Base-by-base conservation (phyloP, 2,113 vertebrate species). In the Myotis davidii region DNA sequence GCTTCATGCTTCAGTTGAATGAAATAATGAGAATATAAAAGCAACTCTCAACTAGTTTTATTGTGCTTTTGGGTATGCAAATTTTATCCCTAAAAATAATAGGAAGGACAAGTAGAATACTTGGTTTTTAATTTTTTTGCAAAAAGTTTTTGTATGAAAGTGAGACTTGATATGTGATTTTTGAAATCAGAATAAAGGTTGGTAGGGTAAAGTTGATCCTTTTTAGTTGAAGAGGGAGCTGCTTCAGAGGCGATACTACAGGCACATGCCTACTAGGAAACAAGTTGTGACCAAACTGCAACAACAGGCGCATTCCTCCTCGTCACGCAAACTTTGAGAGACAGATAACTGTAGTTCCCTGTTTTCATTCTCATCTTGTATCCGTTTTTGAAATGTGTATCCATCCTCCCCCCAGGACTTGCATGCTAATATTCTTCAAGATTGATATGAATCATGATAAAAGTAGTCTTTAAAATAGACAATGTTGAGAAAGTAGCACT, bases 81-180 rank as follows among this genome's bases (percentile, higher is more conserved):
- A 8, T 61, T 72, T 65, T 85, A 69, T 67, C 86, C 23, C 56
- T 77, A 17, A 93, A 91, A 87, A 88, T 88, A 82, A 88, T 94
- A 90, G 12, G 32, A 95, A 90, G 12, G 32, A 92, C 2, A 74
- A 88, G 7, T 50, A 82, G 27, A 84, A 48, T 61, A 69, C 6
- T 67, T 82, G 20, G 18, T 18, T 94, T 94, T n/a, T 70, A 79
- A 10, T n/a, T 39, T 14, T 85, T 88, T 83, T 29, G 6, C 34
- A 37, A 70, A 67, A 61, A 12, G 48, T 48, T 72, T 83, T 79
- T 85, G 27, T 23, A 9, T 82, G 3, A 76, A 88, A 91, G 59
- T 88, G 8, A 84, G 14, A 59, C 16, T 54, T 85, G 34, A 12
- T 52, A n/a, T n/a, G 32, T 96, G 27, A 64, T 37, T 83, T 96